Base-by-base conservation (phyloP, 2,888 invertebrate genomes). In the Imbricaverruca yamaguchii region DNA sequence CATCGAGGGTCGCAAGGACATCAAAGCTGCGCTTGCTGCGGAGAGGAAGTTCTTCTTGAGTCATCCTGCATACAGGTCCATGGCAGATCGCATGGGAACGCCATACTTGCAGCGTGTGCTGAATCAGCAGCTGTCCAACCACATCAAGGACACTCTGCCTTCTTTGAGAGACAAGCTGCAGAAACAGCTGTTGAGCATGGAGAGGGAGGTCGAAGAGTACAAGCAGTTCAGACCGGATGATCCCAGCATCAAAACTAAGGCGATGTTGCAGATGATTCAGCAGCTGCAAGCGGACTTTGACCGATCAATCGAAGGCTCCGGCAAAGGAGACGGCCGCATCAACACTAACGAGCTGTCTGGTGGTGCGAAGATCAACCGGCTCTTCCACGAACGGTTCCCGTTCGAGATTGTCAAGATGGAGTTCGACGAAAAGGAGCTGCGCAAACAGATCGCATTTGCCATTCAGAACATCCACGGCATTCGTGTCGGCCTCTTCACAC, bases 191-290 rank as follows among this genome's bases (percentile, higher is more conserved):
- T 90, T 99, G 81, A 91, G 95, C 18, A 90, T 99, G 85, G 99
- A 99, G 89, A 99, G 98, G 88, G 99, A 99, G 88, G 98, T 99
- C 21, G 97, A 98, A 86, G 98, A 99, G 88, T 99, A 96, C 89
- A 98, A 98, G 90, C 95, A 98, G 89, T 98, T 98, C 88, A 91
- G 96, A 86, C 98, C 98, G 0, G 98, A 99, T 87, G 99, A 99
- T 90, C 98, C 98, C 23, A 93, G 97, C 83, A 93, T 98, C 87
- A 99, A 98, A 89, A 99, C 99, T 67, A 99, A 99, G 89, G 98
- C 98, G 84, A 98, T 99, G 96, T 89, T 99, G 87, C 98, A 98
- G 98, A 98, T 99, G 97, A 97, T 99, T 86, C 98, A 99, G 87
- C 94, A 95, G 85, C 91, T 99, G 86, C 97, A 97, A 87, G 94